Evolutionary conservation across 1,140 invertebrate genomes (phyloP).

Genomic region (Hyposmocoma kahamanoa): DNA sequence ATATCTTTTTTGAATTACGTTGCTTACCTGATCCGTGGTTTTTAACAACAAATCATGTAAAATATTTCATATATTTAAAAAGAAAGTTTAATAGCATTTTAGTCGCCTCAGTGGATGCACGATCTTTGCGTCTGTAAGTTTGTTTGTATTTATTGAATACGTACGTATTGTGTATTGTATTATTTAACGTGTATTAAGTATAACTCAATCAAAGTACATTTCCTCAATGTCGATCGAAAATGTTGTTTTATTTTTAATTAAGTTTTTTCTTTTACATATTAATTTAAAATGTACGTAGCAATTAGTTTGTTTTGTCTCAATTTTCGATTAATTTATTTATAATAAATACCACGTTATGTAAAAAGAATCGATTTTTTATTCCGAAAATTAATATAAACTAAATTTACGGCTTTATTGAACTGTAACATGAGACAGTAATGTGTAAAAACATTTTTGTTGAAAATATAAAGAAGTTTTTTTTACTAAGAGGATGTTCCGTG

Average conservation of each 20-base stretch:
- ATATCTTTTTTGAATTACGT: neutral
- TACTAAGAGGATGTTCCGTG: too few relatives aligned
- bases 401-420: too few relatives aligned
- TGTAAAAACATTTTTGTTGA: too few relatives aligned
- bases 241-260: slow-evolving; percentile 20
- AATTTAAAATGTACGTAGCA: too few relatives aligned
- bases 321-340: too few relatives aligned
- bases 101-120: slow-evolving; percentile 5
- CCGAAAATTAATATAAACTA: too few relatives aligned
- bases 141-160: slow-evolving; percentile 44
- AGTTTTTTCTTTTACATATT: neutral
- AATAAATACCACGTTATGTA: too few relatives aligned
- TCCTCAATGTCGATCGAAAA: slow-evolving; percentile 25
- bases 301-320: too few relatives aligned
- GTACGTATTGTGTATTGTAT: slow-evolving; percentile 29
- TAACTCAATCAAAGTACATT: slow-evolving; percentile 49
- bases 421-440: too few relatives aligned
- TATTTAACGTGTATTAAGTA: slow-evolving; percentile 49
- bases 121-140: slow-evolving; percentile 11
- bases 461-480: too few relatives aligned
- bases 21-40: neutral
- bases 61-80: neutral
- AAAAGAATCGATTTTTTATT: too few relatives aligned
- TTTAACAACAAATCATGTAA: neutral
- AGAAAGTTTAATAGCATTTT: slow-evolving; percentile 10